Evolutionary conservation across 2,888 invertebrate genomes (phyloP), one percentile per base, ranked within the genome.

Genomic region (Tetragonisca angustula): DNA sequence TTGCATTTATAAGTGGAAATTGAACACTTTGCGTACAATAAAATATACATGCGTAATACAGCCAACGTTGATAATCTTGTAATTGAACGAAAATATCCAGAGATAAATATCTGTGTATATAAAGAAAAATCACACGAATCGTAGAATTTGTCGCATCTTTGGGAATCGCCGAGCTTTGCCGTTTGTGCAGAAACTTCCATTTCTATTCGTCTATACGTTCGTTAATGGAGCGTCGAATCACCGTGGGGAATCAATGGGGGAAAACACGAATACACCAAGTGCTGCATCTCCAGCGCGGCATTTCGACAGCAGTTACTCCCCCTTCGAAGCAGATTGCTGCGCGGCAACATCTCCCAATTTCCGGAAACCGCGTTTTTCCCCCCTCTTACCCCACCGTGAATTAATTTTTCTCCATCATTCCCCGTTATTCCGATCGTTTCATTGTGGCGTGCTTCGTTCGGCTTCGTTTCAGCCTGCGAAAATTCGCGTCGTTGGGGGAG

Each of bases 231-330:
- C 27, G 27, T 27, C 54, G 64, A 24, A 54, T 64, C 77, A 49
- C 56, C 71, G n/a, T 9, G 19, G 6, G 21, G 27, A 54, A 72
- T 56, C 52, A 32, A 65, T 54, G 65, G 62, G 43, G 43, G 43
- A 54, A 77, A 64, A 72, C 52, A 52, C 62, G 24, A n/a, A 9
- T 32, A 56, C 21, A 52, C 32, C 49, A 61, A 72, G 54, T 56
- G 70, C 9, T 11, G 15, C 17, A n/a, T 59, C 32, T 59, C 68
- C 9, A 32, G 32, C 75, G 13, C 36, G 50, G 62, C 52, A 61
- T 77, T 70, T 68, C 59, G 61, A 62, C 32, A 56, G 79, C 62
- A 67, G 69, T 79, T 76, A 69, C 69, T 76, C 54, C 24, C 43
- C 19, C 59, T 32, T n/a, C 1, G 2, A 50, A 68, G 52, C 13